phyloP scores from a whole-genome alignment of 2,888 invertebrate species.

The Aleiodes leptofemur region DNA sequence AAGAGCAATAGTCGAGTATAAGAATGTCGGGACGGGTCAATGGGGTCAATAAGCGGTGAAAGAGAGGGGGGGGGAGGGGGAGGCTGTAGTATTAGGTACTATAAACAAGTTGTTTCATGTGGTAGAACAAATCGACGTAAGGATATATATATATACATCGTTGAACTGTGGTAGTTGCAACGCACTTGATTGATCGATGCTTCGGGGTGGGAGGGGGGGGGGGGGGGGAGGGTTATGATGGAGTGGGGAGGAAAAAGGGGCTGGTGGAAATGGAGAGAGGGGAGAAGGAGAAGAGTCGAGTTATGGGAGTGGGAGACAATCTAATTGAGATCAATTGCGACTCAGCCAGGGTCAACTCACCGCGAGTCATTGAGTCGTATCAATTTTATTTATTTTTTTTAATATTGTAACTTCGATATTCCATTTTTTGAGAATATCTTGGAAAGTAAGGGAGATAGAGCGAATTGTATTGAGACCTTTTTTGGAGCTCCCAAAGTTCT shows the following conservation, averaged over 20 bases:
- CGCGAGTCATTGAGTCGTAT: constrained; percentile 58
- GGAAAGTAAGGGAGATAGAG: not conserved
- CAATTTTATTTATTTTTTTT: constrained; percentile 51
- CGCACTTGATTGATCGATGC: constrained; percentile 35
- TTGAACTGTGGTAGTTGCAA: constrained; percentile 4
- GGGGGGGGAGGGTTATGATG: constrained; percentile 45
- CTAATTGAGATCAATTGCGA: constrained; percentile 74
- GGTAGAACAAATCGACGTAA: not conserved
- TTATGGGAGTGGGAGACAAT: constrained; percentile 55
- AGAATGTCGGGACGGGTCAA: constrained; percentile 22
- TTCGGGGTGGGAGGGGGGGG: too few relatives aligned
- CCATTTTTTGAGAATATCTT: not conserved
- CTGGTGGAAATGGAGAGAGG: constrained; percentile 5
- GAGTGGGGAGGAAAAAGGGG: constrained; percentile 36
- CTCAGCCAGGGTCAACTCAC: constrained; percentile 71
- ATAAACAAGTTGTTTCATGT: not conserved
- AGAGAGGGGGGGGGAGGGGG: constrained; percentile 36
- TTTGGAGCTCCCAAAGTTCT: too few relatives aligned
- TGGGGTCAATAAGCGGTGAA: constrained; percentile 36
- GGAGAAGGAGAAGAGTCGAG: constrained; percentile 6
- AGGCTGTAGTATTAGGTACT: not conserved
- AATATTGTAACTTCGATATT: not conserved
- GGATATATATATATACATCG: too few relatives aligned
- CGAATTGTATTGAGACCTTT: too few relatives aligned
- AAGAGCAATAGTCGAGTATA: not conserved